These are phyloP conservation scores for Agrypnus murinus DNA, from an alignment of 2,888 invertebrate genomes.

Conservation along the genomic window DNA sequence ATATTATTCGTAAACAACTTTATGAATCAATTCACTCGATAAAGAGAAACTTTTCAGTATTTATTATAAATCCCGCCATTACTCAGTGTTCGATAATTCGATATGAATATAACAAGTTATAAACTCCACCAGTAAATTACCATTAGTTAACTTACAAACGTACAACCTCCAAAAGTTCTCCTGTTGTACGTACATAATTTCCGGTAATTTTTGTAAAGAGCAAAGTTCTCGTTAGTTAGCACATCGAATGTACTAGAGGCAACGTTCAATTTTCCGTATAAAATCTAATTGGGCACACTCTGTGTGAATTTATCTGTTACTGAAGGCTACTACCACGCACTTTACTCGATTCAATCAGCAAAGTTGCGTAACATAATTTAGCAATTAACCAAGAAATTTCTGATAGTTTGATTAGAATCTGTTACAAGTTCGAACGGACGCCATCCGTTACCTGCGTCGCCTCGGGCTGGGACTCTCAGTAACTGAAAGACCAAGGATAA, in stretches of 20 bases:
- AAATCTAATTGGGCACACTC: conserved; percentile 30
- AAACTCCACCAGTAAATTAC: conserved; percentile 14
- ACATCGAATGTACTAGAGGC: not conserved
- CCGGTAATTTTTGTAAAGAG: conserved; percentile 5
- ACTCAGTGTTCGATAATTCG: conserved; percentile 15
- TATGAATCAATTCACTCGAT: not conserved
- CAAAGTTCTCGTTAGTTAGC: not conserved
- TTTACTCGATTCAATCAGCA: conserved; percentile 55
- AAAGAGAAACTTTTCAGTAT: not conserved
- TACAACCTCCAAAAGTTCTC: conserved; percentile 10
- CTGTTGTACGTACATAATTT: conserved; percentile 12
- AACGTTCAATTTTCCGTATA: conserved; percentile 24
- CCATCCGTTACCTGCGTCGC: conserved; percentile 51
- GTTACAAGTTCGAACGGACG: conserved; percentile 52
- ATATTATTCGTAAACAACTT: too few relatives aligned
- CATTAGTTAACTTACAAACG: conserved; percentile 19
- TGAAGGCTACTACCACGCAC: conserved; percentile 53
- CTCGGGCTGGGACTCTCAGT: conserved; percentile 46
- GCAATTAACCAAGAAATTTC: conserved; percentile 55
- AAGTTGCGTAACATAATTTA: conserved; percentile 58
- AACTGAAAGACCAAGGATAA: conserved; percentile 50
- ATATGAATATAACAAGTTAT: conserved; percentile 17
- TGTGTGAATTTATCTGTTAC: conserved; percentile 45
- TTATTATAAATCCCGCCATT: conserved; percentile 8
- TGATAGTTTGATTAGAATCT: conserved; percentile 53